Conservation (phyloP, 2,113 vertebrate species). For the Eclectus roratus region DNA sequence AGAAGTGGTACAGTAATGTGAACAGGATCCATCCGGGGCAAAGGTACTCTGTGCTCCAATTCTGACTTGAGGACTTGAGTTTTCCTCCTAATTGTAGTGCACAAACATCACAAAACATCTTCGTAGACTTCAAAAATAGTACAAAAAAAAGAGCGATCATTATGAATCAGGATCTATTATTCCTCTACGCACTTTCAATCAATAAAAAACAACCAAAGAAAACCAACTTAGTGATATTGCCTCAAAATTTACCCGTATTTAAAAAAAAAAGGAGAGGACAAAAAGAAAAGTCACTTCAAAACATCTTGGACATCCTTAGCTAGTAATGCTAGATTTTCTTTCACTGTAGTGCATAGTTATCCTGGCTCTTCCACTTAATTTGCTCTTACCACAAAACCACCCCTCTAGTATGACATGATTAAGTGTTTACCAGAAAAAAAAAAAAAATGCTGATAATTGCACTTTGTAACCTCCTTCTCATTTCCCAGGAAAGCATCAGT, state of each 20-base stretch:
- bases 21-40: neutral
- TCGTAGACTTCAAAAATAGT: conserved; percentile 61
- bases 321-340: conserved; percentile 69
- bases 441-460: conserved; percentile 91
- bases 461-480: conserved; percentile 84
- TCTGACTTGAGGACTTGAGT: conserved; percentile 20
- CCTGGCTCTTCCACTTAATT: conserved; percentile 67
- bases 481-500: conserved; percentile 70
- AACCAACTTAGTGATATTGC: conserved; percentile 76
- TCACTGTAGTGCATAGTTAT: conserved; percentile 78
- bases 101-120: conserved; percentile 63
- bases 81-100: conserved; percentile 52
- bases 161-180: conserved; percentile 62
- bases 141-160: conserved; percentile 59
- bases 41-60: conserved; percentile 13
- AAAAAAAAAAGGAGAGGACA: conserved; percentile 23
- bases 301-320: conserved; percentile 55
- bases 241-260: conserved; percentile 83
- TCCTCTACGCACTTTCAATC: conserved; percentile 55
- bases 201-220: neutral
- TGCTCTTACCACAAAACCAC: conserved; percentile 65
- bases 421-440: conserved; percentile 71
- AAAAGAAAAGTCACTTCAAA: conserved; percentile 64
- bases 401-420: conserved; percentile 63
- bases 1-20: conserved; percentile 33